Evolutionary conservation across 2,113 vertebrate genomes (phyloP).

Genomic region (Butastur rufipennis): DNA sequence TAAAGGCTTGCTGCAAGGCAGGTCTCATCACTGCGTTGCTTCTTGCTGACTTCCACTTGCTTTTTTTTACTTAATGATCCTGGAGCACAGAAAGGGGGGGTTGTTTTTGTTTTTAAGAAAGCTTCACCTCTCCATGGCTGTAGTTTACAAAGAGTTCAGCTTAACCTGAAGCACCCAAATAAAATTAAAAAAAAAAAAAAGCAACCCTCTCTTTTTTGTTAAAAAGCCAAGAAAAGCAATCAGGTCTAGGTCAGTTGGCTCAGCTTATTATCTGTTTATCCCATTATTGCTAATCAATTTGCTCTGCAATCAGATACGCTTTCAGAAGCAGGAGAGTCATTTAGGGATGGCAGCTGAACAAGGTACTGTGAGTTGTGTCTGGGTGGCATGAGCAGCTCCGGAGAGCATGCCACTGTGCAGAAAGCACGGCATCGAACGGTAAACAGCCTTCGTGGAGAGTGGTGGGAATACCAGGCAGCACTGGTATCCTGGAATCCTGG

Average conservation of each 20-base stretch:
- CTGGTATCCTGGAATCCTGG: not conserved
- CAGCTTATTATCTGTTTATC: not conserved
- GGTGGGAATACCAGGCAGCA: not conserved
- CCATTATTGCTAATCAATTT: not conserved
- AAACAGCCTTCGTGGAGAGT: not conserved
- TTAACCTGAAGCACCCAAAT: not conserved
- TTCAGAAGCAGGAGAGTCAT: not conserved
- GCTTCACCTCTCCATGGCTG: rapidly evolving
- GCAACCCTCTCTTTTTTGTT: not conserved
- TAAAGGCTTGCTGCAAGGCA: not conserved
- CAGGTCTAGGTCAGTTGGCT: not conserved
- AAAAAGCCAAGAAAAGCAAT: not conserved
- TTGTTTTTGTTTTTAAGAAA: not conserved
- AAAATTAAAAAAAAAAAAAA: not conserved
- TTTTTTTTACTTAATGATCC: not conserved
- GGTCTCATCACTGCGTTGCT: not conserved
- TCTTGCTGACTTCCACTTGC: not conserved
- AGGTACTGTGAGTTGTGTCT: rapidly evolving
- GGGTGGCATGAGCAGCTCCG: not conserved
- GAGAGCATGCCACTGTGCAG: not conserved
- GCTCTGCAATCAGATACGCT: not conserved
- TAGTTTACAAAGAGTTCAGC: not conserved
- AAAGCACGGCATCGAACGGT: rapidly evolving
- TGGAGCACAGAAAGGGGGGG: not conserved
- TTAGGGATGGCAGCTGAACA: not conserved